phyloP scores from a whole-genome alignment of 2,113 vertebrate genomes.

The Paralichthys olivaceus region DNA sequence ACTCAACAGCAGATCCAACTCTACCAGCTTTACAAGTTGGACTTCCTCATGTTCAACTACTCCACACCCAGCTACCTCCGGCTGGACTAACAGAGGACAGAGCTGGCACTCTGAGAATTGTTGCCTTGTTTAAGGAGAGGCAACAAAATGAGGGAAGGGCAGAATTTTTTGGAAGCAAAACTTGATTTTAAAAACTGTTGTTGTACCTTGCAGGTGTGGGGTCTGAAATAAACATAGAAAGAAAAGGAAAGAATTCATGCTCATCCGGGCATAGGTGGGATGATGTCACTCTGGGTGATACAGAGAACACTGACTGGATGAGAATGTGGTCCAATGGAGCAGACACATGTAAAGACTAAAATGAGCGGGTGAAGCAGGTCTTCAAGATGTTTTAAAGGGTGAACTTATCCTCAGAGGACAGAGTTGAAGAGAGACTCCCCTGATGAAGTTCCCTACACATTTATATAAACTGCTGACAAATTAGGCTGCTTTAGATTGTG shows the following conservation, averaged over 20 bases:
- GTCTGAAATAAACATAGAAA: constrained; percentile 36
- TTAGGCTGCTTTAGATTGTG: constrained; percentile 66
- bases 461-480: constrained; percentile 68
- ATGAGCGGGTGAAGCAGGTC: constrained; percentile 70
- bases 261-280: constrained; percentile 19
- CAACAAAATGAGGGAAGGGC: constrained; percentile 27
- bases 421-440: constrained; percentile 40
- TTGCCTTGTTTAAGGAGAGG: constrained; percentile 34
- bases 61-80: constrained; percentile 95
- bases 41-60: constrained; percentile 99
- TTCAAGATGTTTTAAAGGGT: constrained; percentile 63
- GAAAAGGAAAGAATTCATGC: constrained; percentile 30
- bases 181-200: constrained; percentile 52
- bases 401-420: constrained; percentile 35
- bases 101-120: constrained; percentile 50
- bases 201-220: constrained; percentile 32
- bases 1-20: constrained; percentile 90
- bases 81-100: constrained; percentile 84
- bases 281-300: constrained; percentile 35
- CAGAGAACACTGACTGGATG: constrained; percentile 27
- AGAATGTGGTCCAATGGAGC: constrained; percentile 28
- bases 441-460: constrained; percentile 36
- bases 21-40: constrained; percentile 96
- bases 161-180: constrained; percentile 46
- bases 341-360: constrained; percentile 53